Evolutionary conservation across 2,113 vertebrate species (phyloP), one percentile per base, ranked within the genome.

Genomic region (Vimba vimba): DNA sequence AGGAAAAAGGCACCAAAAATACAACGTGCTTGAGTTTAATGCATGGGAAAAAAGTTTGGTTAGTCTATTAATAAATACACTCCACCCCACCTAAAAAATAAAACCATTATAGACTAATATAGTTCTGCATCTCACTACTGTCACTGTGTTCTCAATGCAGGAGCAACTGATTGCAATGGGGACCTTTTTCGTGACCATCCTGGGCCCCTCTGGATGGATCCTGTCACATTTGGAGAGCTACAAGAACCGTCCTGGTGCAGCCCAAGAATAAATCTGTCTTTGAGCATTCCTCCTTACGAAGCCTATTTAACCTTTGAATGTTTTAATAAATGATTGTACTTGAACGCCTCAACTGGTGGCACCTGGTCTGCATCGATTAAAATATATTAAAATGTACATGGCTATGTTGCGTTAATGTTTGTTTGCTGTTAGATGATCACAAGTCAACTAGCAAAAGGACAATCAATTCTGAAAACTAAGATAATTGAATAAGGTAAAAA

Each of bases 181-280:
- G 0, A 0, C 5, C 36, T 25, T 93, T 21, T 91, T 92, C 0
- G 0, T 1, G 0, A 30, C 87, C 23, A 86, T 96, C 88, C 80
- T 96, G 89, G 0, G 45, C 0, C 95, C 96, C 0, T 69, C 94
- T 0, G 94, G 90, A 64, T 97, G 94, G 94, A 39, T 97, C 86
- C 80, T 96, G 82, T 0, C 77, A 0, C 47, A 96, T 47, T 11
- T 97, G 4, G 82, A 95, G 0, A 1, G 87, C 88, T 96, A 97
- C 90, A 95, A 91, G 92, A 90, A 76, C 12, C 39, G 76, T 21
- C 43, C 55, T 0, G 77, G 82, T 21, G 43, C 30, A 57, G 60
- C 4, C 2, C 8, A 50, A 33, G 27, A 75, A 47, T 45, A 52
- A 33, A 23, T 50, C 75, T 0, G 33, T 39, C 25, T 45, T 0